Evolutionary conservation across 2,888 invertebrate species (phyloP).

Genomic region (Xanthia icteritia): DNA sequence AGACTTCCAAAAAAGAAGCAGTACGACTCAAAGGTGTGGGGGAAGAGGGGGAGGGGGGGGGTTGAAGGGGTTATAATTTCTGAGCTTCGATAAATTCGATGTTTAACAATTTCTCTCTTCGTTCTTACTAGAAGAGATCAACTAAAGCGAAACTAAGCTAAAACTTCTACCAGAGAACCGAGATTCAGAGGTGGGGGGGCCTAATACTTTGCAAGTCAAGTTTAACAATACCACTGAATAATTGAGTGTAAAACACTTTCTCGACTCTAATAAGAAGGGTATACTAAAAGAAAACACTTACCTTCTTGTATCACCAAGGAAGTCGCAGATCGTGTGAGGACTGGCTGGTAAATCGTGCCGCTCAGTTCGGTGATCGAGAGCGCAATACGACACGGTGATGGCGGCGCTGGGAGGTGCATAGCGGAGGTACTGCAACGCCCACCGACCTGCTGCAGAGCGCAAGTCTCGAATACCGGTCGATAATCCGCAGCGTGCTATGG

Average conservation of each 20-base stretch:
- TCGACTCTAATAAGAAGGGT: neutral
- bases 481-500: slow-evolving; percentile 33
- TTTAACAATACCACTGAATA: neutral
- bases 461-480: slow-evolving; percentile 25
- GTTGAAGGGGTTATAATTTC: no score
- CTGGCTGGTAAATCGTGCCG: neutral
- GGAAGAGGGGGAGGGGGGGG: no score
- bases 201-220: neutral
- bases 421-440: slow-evolving; percentile 27
- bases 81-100: neutral
- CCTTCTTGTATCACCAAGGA: slow-evolving; percentile 15
- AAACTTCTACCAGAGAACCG: slow-evolving; percentile 3
- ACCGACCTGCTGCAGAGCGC: slow-evolving; percentile 28
- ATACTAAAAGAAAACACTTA: neutral
- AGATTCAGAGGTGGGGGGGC: neutral
- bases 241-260: neutral
- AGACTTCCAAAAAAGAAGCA: neutral
- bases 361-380: slow-evolving; percentile 13
- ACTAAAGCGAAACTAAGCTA: neutral
- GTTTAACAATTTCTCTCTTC: neutral
- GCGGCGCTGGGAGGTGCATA: neutral
- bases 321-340: neutral
- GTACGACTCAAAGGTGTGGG: neutral
- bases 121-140: neutral
- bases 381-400: slow-evolving; percentile 19